Evolutionary conservation across 2,113 vertebrate genomes (phyloP), one percentile per base, ranked within the genome.

Genomic region (Suricata suricatta): DNA sequence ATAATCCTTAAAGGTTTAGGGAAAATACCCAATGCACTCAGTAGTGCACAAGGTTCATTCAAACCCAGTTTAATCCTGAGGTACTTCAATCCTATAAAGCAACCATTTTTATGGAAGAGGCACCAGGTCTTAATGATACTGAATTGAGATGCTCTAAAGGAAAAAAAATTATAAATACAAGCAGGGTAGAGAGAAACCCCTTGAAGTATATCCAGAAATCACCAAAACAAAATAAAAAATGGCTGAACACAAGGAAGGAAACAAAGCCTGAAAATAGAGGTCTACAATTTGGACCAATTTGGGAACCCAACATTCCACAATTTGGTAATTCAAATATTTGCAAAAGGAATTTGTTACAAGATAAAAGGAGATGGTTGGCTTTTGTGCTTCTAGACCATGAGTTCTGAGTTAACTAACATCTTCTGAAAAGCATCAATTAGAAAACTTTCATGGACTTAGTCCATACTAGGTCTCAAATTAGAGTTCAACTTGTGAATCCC

Each of bases 181-280:
- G 3, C 9, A 88, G 1, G 13, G 13, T 81, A n/a, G 21, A 69
- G 21, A 21, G 7, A 17, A 44, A 3, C 0, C 14, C 3, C 0
- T 83, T 85, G 7, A 88, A 27, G 5, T 69, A 72, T 72, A 81
- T 16, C 10, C 17, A 66, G 66, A 74, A 77, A 85, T 15, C 29
- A 38, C 6, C 3, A 47, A 85, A 44, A 54, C 5, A 8, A 13
- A 50, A 33, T 2, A 44, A 72, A 27, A 50, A 50, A 10, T 21
- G 74, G 6, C 4, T 63, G 14, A 14, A 23, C n/a, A 31, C 0
- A 41, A 11, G 5, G 15, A 15, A 50, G 7, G 25, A 74, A 89
- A 66, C 8, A 68, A 69, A 76, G 57, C 5, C 3, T 47, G 12
- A 84, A 84, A 60, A 69, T 25, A 71, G 21, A 44, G 1, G 7